Conservation (phyloP, 2,888 invertebrate genomes). For the Orthonychiurus folsomi region DNA sequence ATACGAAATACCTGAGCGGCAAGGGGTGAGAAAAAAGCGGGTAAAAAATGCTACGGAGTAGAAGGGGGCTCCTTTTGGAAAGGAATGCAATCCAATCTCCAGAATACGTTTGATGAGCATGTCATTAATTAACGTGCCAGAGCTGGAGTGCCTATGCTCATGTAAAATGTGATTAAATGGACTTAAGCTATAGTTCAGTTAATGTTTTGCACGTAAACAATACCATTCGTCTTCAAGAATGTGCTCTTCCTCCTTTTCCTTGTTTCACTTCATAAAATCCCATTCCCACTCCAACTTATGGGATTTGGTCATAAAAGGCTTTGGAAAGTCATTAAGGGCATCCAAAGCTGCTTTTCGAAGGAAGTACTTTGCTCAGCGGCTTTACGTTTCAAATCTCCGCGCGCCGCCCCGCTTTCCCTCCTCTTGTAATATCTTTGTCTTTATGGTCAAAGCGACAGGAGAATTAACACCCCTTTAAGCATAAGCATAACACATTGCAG, state of each 20-base stretch:
- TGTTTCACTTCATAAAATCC: background rate
- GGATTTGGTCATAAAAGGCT: slow-evolving; percentile 38
- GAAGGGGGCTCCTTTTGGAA: background rate
- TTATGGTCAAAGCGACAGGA: background rate
- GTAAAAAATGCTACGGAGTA: background rate
- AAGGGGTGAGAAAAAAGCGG: background rate
- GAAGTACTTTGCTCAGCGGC: slow-evolving; percentile 10
- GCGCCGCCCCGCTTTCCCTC: background rate
- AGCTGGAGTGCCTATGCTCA: background rate
- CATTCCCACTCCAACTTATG: slow-evolving; percentile 19
- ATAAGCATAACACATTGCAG: background rate
- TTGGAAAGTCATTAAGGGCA: slow-evolving; percentile 29
- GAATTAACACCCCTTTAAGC: slow-evolving; percentile 3
- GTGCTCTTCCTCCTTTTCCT: background rate
- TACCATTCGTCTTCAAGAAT: background rate
- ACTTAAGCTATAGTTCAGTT: no score
- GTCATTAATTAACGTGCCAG: slow-evolving; percentile 39
- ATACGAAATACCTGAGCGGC: background rate
- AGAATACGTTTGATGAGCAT: background rate
- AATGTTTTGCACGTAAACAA: no score
- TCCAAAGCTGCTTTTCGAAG: no score
- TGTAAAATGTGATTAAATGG: background rate
- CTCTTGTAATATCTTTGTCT: background rate
- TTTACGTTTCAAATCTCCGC: background rate
- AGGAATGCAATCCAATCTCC: background rate